Percentiles rank a stretch among this genome's conserved stretches.
phyloP scores from a whole-genome alignment of 2,797 vertebrate genomes.

The Diplodus puntazzo region DNA sequence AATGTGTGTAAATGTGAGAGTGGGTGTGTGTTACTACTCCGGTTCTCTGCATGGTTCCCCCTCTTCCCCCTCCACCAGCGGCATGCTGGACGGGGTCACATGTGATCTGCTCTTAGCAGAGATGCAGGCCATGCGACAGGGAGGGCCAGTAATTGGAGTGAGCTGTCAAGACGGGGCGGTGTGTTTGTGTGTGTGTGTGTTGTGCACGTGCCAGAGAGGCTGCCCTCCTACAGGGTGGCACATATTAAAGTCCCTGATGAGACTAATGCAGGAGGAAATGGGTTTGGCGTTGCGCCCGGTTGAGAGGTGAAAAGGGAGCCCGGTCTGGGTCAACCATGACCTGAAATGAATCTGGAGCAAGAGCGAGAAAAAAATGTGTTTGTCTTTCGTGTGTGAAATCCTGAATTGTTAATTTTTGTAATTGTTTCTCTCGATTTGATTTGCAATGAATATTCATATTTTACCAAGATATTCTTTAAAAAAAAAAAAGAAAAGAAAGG shows the following conservation, averaged over 20 bases:
- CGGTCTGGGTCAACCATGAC: conserved; percentile 47
- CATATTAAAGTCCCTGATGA: conserved; percentile 82
- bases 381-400: neutral
- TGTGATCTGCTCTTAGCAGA: conserved; percentile 74
- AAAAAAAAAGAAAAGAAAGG: neutral
- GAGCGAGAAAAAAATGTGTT: neutral
- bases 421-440: conserved; percentile 18
- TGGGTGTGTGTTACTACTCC: conserved; percentile 26
- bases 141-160: conserved; percentile 79
- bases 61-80: conserved; percentile 64
- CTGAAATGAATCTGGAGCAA: conserved; percentile 13
- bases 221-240: conserved; percentile 78
- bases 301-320: conserved; percentile 64
- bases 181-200: conserved; percentile 52
- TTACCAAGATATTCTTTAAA: neutral
- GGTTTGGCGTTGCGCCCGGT: conserved; percentile 64
- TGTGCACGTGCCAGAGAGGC: conserved; percentile 71
- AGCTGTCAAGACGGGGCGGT: conserved; percentile 81
- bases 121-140: conserved; percentile 76
- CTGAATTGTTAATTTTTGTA: neutral
- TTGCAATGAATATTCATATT: conserved; percentile 52
- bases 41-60: conserved; percentile 29
- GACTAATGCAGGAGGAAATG: conserved; percentile 84
- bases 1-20: conserved; percentile 36
- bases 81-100: conserved; percentile 74